phyloP scores from a whole-genome alignment of 2,113 vertebrate species.

The Argyrosomus japonicus region DNA sequence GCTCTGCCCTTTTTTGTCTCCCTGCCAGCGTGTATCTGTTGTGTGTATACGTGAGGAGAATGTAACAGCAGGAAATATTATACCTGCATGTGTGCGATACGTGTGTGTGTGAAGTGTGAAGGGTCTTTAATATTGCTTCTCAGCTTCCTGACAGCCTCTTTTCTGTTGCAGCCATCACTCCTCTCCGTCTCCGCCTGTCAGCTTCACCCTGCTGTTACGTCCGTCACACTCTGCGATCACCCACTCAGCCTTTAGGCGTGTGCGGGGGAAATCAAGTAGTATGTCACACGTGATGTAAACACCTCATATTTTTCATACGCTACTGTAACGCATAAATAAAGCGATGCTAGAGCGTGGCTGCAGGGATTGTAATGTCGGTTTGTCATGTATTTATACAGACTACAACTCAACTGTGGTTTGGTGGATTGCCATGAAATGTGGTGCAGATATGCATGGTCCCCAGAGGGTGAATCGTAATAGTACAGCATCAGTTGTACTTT shows the following conservation, averaged over 20 bases:
- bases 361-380: background rate
- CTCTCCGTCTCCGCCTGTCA: conserved; percentile 31
- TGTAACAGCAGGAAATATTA: background rate
- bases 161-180: conserved; percentile 43
- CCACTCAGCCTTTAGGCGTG: conserved; percentile 1
- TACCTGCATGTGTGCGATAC: conserved; percentile 4
- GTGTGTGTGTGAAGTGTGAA: conserved; percentile 1
- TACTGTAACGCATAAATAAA: background rate
- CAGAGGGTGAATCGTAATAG: too few relatives aligned
- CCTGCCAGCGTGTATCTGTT: background rate
- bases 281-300: background rate
- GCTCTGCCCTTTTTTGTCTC: background rate
- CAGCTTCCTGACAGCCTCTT: conserved; percentile 11
- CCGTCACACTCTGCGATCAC: conserved; percentile 20
- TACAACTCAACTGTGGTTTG: background rate
- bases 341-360: background rate
- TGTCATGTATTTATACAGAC: background rate
- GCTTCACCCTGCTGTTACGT: background rate
- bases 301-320: background rate
- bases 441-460: too few relatives aligned
- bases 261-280: background rate
- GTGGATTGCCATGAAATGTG: background rate
- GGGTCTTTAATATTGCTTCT: conserved; percentile 14
- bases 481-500: too few relatives aligned
- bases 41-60: conserved; percentile 20